Conservation (phyloP, 2,888 invertebrate species). For the Chironomus riparius region DNA sequence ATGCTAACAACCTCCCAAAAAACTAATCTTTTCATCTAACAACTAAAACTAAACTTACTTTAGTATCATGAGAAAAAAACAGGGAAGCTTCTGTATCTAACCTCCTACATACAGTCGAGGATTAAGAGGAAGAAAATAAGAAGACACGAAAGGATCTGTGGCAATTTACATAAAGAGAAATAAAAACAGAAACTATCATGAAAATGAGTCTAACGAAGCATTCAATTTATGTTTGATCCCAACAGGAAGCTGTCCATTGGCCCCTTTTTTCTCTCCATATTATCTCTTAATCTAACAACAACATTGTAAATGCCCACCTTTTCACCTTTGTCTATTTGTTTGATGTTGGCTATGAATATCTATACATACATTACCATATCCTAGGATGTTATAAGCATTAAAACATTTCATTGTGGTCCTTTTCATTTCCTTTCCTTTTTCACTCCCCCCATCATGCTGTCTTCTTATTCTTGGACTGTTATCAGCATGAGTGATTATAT, state of each 20-base stretch:
- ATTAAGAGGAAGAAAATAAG: no score
- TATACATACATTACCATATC: no score
- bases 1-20: no score
- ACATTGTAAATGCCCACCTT: neutral
- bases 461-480: neutral
- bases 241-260: neutral
- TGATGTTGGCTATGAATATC: neutral
- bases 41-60: no score
- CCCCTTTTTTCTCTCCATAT: neutral
- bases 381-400: neutral
- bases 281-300: neutral
- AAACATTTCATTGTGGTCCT: neutral
- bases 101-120: no score
- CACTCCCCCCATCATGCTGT: neutral
- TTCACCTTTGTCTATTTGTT: neutral
- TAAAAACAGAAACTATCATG: no score
- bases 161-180: neutral
- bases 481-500: constrained; percentile 10
- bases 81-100: no score
- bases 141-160: neutral
- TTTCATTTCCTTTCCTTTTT: neutral
- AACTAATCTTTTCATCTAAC: no score
- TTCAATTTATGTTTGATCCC: constrained; percentile 6
- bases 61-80: no score
- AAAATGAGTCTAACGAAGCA: neutral